Conservation (phyloP, 2,797 vertebrate species). For the Gallinago nigripennis region DNA sequence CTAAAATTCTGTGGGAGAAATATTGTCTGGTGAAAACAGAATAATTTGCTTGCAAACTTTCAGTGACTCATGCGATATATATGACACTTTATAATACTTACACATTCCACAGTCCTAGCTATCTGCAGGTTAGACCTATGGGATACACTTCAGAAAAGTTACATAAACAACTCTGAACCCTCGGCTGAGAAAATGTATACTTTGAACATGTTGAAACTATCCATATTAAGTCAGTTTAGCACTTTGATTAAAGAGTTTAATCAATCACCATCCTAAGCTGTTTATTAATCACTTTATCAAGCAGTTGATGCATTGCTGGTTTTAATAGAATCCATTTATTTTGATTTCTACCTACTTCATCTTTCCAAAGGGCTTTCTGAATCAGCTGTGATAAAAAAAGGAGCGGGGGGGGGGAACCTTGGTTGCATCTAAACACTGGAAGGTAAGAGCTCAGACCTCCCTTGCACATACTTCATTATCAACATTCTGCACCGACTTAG, state of each 20-base stretch:
- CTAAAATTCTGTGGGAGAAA: conserved; percentile 29
- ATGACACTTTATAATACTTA: conserved; percentile 60
- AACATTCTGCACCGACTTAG: conserved; percentile 85
- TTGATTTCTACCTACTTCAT: conserved; percentile 98
- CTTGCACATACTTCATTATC: conserved; percentile 88
- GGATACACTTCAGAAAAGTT: conserved; percentile 80
- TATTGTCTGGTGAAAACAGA: conserved; percentile 8
- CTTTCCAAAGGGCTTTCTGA: conserved; percentile 93
- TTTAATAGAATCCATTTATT: conserved; percentile 99
- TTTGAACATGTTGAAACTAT: conserved; percentile 83
- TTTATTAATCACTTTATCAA: conserved; percentile 99
- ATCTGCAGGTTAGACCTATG: conserved; percentile 71
- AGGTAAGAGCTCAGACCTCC: conserved; percentile 78
- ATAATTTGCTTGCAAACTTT: conserved; percentile 51
- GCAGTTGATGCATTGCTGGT: conserved; percentile 99
- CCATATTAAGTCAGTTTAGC: conserved; percentile 90
- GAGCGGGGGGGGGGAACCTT: background rate
- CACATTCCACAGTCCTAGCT: conserved; percentile 53
- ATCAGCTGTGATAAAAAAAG: conserved; percentile 92
- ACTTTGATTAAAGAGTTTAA: conserved; percentile 99
- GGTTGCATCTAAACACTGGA: conserved; percentile 73
- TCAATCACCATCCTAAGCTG: conserved; percentile 97
- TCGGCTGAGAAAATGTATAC: conserved; percentile 76
- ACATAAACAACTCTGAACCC: conserved; percentile 77
- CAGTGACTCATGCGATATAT: conserved; percentile 2